Evolutionary conservation across 1,140 invertebrate species (phyloP), one percentile per base, ranked within the genome.

Genomic region (Eufriesea mexicana): DNA sequence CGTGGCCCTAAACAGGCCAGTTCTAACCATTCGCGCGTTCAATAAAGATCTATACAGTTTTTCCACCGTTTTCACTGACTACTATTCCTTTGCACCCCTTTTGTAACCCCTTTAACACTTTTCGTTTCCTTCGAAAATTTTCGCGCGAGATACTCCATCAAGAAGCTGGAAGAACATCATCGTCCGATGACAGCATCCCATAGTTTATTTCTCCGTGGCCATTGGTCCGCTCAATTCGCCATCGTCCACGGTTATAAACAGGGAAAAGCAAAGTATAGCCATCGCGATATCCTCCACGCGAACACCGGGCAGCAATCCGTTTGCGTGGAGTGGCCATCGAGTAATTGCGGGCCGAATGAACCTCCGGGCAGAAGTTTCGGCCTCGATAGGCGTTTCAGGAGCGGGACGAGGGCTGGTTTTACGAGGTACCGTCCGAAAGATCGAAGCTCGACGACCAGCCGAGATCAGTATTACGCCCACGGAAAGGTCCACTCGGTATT

Each of bases 381-480:
- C n/a, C 18, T 57, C 45, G 54, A 55, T 66, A 66, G 28, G 47
- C 28, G 55, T 20, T 10, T 14, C 18, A 16, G 51, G 64, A 6
- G 10, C 6, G 66, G 42, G n/a, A 62, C 42, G 72, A 59, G 49
- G 57, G 70, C n/a, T 20, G 25, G n/a, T 75, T 75, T 76, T 76
- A 66, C 61, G 79, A 82, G 25, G 14, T 12, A 23, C 42, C 4
- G 64, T 49, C n/a, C 12, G 25, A 55, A 57, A 68, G 72, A 75
- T 76, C 72, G 45, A 67, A 75, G 42, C 25, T 20, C 54, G 79
- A 81, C n/a, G 28, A 73, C 54, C 35, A 23, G 6, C 47, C 20
- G 16, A 42, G 62, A 67, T 45, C 47, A 54, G 51, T 28, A 67
- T 78, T 78, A 47, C 76, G 49, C 62, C 64, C 76, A 68, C 64